These are phyloP conservation scores for Xylocampa areola DNA, from an alignment of 2,888 invertebrate genomes.

Conservation along the genomic window DNA sequence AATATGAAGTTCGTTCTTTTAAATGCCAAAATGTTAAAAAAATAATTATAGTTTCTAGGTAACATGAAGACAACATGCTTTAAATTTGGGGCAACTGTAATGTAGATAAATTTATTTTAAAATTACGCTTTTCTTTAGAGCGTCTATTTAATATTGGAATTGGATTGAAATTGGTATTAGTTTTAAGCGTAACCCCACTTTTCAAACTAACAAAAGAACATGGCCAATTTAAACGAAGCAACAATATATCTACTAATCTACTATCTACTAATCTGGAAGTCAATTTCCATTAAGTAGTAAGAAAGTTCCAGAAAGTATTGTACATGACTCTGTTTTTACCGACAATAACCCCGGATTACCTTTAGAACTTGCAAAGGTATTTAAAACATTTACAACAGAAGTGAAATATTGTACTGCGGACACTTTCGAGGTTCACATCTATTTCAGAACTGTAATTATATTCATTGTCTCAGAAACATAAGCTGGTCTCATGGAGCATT, in stretches of 20 bases:
- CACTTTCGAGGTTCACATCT: conserved; percentile 11
- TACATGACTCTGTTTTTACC: conserved; percentile 20
- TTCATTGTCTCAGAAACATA: conserved; percentile 31
- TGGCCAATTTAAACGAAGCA: conserved; percentile 2
- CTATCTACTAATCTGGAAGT: too few species aligned
- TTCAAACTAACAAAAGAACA: background rate
- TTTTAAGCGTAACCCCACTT: background rate
- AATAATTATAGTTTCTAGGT: too few species aligned
- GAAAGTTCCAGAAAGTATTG: conserved; percentile 9
- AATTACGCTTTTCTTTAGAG: too few species aligned
- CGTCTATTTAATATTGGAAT: too few species aligned
- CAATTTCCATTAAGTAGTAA: conserved; percentile 3
- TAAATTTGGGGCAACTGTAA: too few species aligned
- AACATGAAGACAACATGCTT: too few species aligned
- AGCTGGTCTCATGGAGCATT: conserved; percentile 23
- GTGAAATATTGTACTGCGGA: conserved; percentile 15
- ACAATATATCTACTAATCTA: too few species aligned
- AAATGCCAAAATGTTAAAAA: too few species aligned
- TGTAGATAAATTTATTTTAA: too few species aligned
- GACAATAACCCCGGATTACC: conserved; percentile 14
- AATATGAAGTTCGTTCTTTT: too few species aligned
- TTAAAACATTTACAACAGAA: conserved; percentile 29
- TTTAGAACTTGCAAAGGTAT: conserved; percentile 20
- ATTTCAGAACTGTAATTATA: conserved; percentile 53
- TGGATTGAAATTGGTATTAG: too few species aligned